phyloP scores from a whole-genome alignment of 64 coral and sea anemone species.

The Montipora cactus region DNA sequence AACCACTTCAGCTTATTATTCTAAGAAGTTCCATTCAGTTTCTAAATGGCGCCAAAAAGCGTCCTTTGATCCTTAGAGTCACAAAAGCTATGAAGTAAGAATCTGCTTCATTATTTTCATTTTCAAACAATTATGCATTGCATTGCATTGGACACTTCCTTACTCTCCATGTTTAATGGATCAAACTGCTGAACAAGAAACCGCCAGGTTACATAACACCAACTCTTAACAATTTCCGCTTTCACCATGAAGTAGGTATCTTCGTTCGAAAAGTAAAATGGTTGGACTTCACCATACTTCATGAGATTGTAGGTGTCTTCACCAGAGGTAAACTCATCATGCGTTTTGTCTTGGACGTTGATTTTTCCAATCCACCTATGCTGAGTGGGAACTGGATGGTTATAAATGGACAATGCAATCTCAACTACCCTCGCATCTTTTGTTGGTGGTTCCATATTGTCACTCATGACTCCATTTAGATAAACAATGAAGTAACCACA shows the following conservation, averaged over 20 bases:
- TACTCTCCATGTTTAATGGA: not conserved
- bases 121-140: no score
- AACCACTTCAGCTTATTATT: no score
- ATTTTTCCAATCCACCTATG: not conserved
- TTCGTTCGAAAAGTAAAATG: not conserved
- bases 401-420: constrained; percentile 54
- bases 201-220: not conserved
- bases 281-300: not conserved
- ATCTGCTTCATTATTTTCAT: no score
- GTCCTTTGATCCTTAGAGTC: no score
- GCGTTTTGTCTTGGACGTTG: constrained; percentile 38
- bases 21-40: no score
- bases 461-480: not conserved
- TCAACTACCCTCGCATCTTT: not conserved
- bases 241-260: not conserved
- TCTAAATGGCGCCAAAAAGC: no score
- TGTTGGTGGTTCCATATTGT: not conserved
- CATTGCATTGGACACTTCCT: no score
- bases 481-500: not conserved
- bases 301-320: constrained; percentile 17
- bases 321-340: not conserved
- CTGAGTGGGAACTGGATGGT: no score
- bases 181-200: constrained; percentile 5
- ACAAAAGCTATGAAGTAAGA: no score
- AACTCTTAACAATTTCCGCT: not conserved